A percentile compares a stretch with the other conserved stretches of the same genome.
Evolutionary conservation across 2,888 invertebrate species (phyloP).

Genomic region (Branchinecta sandiegonensis): DNA sequence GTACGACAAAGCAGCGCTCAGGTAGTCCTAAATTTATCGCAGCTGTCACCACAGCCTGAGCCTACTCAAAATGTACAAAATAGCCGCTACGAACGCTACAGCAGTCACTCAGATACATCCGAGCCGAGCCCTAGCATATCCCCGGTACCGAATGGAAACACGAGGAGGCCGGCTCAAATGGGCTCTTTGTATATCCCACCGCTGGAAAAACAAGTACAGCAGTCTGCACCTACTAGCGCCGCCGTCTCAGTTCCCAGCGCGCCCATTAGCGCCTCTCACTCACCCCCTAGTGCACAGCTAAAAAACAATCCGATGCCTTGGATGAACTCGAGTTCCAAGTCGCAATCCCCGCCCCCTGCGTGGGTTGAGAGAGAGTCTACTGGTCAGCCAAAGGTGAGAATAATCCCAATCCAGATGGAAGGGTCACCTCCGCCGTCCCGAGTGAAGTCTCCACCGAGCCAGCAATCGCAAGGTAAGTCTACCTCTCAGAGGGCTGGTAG

Average conservation of each 20-base stretch:
- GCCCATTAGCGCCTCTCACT: conserved; percentile 38
- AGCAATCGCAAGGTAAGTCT: neutral
- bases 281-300: conserved; percentile 32
- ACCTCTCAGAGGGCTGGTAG: neutral
- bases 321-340: conserved; percentile 37
- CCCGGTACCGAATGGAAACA: neutral
- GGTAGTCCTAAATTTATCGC: neutral
- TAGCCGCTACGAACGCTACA: neutral
- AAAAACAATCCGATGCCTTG: conserved; percentile 47
- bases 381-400: conserved; percentile 23
- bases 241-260: conserved; percentile 41
- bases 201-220: conserved; percentile 23
- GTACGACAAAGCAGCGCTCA: conserved; percentile 13
- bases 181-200: conserved; percentile 33
- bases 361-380: conserved; percentile 25
- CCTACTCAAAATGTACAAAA: neutral
- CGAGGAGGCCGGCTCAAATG: conserved; percentile 19
- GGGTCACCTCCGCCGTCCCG: conserved; percentile 23
- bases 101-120: neutral
- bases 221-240: neutral
- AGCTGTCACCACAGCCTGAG: neutral
- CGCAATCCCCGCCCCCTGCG: conserved; percentile 30
- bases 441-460: conserved; percentile 17
- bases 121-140: neutral
- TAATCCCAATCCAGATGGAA: conserved; percentile 27